Evolutionary conservation across 2,797 vertebrate genomes (phyloP).

Genomic region (Rhabdophis nuchalis): DNA sequence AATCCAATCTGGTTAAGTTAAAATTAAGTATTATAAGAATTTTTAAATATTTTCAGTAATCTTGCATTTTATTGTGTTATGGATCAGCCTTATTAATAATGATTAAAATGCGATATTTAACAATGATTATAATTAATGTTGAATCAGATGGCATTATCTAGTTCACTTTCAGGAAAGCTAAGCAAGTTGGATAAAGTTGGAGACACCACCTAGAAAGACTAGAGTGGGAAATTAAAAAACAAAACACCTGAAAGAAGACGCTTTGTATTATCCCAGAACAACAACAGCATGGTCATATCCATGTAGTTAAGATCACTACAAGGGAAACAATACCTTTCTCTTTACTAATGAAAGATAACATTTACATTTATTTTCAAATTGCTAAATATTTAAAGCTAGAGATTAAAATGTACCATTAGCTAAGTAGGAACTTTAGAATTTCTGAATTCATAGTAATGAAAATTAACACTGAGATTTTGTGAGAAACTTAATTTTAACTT

Average conservation of each 20-base stretch:
- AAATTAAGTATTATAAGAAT: background rate
- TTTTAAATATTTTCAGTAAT: background rate
- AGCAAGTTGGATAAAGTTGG: background rate
- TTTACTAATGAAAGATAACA: background rate
- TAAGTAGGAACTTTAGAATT: background rate
- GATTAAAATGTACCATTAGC: background rate
- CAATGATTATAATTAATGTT: background rate
- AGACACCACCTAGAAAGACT: background rate
- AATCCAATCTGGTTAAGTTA: background rate
- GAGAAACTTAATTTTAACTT: background rate
- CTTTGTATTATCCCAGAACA: background rate
- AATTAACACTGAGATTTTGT: background rate
- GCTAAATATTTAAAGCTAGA: background rate
- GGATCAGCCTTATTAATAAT: background rate
- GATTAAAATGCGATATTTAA: background rate
- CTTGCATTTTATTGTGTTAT: background rate
- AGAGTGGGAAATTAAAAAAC: background rate
- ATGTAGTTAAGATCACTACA: background rate
- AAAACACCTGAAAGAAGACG: background rate
- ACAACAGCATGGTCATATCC: background rate
- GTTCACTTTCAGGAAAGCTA: background rate
- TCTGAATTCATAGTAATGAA: background rate
- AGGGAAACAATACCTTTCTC: background rate
- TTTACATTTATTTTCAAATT: background rate
- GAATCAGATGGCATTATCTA: background rate